Evolutionary conservation across 2,113 vertebrate species (phyloP), one percentile per base, ranked within the genome.

Genomic region (Micromys minutus): DNA sequence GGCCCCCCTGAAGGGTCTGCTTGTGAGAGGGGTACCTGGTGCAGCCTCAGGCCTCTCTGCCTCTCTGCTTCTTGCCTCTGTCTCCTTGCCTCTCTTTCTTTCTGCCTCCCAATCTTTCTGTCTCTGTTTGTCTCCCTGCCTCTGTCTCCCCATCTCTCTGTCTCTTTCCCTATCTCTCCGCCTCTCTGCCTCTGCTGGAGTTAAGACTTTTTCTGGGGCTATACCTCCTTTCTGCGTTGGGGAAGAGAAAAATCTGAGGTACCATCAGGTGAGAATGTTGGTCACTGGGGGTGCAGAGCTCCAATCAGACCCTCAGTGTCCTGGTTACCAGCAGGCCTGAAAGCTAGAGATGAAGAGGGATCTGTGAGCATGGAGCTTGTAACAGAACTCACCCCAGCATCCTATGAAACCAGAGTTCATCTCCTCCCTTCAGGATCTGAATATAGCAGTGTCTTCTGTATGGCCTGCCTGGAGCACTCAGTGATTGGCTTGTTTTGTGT

Each of bases 1-100:
- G 88, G 3, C 57, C 86, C 87, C 71, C 79, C 67, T 1, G 0
- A 83, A 95, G 92, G 87, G 39, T 79, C 92, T 87, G 76, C 81
- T 59, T 61, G 8, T 10, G 75, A 93, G 88, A 61, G 52, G 61
- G 71, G 94, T 45, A 36, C 71, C 65, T 61, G 74, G 42, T 52
- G 50, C 50, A 52, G 50, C 50, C 50, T 52, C 50, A 7, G 11
- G 50, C 50, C 50, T 52, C 50, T 52, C 50, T 52, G 59, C 59
- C 65, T 65, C 61, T 63, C 59, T 61, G 6, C 21, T 24, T 61
- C 24, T 11, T 52, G 50, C 50, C 11, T 52, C 50, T 52, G 1
- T 59, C 19, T 61, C 11, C 11, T 11, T 52, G 50, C 11, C 50
- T 52, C 50, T 52, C 50, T 52, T 52, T 11, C 50, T 52, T 11